Percentiles rank a stretch among this genome's conserved stretches.
Conservation (phyloP, 1,140 invertebrate species). For the Halyomorpha halys region DNA sequence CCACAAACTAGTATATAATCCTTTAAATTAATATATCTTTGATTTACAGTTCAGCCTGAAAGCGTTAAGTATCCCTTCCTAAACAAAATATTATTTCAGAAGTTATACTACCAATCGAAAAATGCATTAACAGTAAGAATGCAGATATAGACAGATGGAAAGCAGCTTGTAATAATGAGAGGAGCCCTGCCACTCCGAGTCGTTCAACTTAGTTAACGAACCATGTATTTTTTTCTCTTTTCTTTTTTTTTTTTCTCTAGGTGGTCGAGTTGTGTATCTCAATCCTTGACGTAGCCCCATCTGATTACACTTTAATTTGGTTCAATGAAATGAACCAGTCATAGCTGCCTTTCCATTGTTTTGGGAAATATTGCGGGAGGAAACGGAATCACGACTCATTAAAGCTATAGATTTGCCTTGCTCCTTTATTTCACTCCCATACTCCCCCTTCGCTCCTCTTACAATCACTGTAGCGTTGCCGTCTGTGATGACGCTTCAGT, state of each 20-base stretch:
- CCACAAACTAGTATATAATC: too few species aligned
- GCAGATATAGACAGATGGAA: too few species aligned
- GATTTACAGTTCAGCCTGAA: too few species aligned
- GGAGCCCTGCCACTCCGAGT: constrained; percentile 1
- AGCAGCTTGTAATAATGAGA: not conserved
- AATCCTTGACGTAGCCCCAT: constrained; percentile 14
- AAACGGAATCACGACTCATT: constrained; percentile 9
- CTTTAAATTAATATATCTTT: too few species aligned
- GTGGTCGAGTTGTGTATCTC: not conserved
- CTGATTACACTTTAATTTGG: constrained; percentile 15
- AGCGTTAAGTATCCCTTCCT: too few species aligned
- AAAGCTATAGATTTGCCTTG: constrained; percentile 8
- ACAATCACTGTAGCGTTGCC: too few species aligned
- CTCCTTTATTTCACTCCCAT: not conserved
- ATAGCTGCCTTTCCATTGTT: constrained; percentile 12
- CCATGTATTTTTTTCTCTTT: constrained; percentile 5
- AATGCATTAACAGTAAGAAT: too few species aligned
- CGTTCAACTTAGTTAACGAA: constrained; percentile 14
- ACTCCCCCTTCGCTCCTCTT: too few species aligned
- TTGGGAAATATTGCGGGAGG: constrained; percentile 8
- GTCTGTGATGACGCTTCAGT: too few species aligned
- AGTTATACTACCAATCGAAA: too few species aligned
- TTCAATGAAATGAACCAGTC: constrained; percentile 15
- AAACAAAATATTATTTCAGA: too few species aligned
- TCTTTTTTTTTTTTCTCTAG: not conserved